Percentiles rank a stretch among this genome's conserved stretches.
Conservation (phyloP, 2,888 invertebrate genomes). For the Trisateles emortualis region DNA sequence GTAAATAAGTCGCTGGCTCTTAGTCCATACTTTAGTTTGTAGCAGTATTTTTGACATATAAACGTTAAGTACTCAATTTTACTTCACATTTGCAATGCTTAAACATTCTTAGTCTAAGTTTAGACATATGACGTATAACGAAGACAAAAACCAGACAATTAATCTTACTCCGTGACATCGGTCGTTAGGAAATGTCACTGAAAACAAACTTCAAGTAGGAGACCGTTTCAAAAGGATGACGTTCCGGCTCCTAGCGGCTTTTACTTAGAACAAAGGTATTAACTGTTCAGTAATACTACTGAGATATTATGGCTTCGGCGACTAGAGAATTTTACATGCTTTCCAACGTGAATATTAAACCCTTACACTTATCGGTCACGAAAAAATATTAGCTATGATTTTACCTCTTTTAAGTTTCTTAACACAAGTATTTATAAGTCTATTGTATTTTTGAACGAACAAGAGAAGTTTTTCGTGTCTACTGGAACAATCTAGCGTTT, state of each 20-base stretch:
- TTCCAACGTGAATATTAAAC: too few relatives aligned
- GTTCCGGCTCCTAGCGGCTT: background rate
- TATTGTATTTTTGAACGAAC: too few relatives aligned
- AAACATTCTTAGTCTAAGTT: background rate
- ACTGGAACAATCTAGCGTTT: too few relatives aligned
- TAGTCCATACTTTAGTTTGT: too few relatives aligned
- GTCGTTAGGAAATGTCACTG: slow-evolving; percentile 21
- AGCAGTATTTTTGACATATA: too few relatives aligned
- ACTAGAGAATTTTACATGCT: too few relatives aligned
- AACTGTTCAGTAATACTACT: background rate
- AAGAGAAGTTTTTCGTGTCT: too few relatives aligned
- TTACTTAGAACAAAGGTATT: background rate
- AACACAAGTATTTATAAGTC: too few relatives aligned
- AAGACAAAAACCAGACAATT: slow-evolving; percentile 17
- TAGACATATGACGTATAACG: background rate
- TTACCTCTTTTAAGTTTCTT: too few relatives aligned
- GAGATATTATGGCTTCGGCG: background rate
- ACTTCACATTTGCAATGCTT: background rate
- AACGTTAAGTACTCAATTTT: background rate
- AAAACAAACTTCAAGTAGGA: slow-evolving; percentile 25
- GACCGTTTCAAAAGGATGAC: slow-evolving; percentile 5
- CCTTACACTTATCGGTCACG: too few relatives aligned
- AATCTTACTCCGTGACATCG: slow-evolving; percentile 28
- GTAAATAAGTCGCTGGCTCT: too few relatives aligned
- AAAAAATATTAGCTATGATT: too few relatives aligned